Evolutionary conservation across 1,140 invertebrate genomes (phyloP).

Genomic region (Camponotus pennsylvanicus): DNA sequence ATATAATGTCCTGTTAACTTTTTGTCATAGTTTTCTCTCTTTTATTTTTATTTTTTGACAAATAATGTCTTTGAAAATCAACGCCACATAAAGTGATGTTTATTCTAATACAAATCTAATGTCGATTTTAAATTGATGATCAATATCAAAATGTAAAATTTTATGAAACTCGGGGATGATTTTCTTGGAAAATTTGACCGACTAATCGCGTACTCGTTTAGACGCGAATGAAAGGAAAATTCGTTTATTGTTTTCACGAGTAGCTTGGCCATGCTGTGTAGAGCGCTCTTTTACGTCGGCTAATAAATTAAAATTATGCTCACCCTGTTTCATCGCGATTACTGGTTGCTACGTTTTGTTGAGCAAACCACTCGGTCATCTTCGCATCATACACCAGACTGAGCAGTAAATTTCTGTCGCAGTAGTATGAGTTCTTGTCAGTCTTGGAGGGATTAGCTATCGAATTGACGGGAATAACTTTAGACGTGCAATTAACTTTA

Average conservation of each 20-base stretch:
- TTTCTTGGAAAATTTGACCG: neutral
- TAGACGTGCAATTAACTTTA: slow-evolving; percentile 5
- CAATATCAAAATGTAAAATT: neutral
- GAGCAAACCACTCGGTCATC: slow-evolving; percentile 93
- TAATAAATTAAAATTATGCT: slow-evolving; percentile 75
- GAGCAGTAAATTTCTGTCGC: slow-evolving; percentile 93
- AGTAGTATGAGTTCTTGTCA: slow-evolving; percentile 89
- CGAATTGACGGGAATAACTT: neutral
- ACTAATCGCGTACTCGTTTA: slow-evolving; percentile 21
- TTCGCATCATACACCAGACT: slow-evolving; percentile 95
- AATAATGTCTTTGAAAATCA: neutral
- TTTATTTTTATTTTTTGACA: neutral
- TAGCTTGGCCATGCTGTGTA: slow-evolving; percentile 33
- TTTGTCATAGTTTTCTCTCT: neutral
- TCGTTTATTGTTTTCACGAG: slow-evolving; percentile 3
- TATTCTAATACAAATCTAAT: neutral
- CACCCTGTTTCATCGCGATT: slow-evolving; percentile 91
- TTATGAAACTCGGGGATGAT: neutral
- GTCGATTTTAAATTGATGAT: neutral
- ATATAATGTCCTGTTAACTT: slow-evolving; percentile 2
- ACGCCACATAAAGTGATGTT: neutral
- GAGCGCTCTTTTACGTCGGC: neutral
- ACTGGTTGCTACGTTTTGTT: slow-evolving; percentile 86
- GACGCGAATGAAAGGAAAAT: slow-evolving; percentile 39
- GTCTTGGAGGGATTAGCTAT: slow-evolving; percentile 87